Evolutionary conservation across 1,140 invertebrate species (phyloP).

Genomic region (Drosophila lacertosa): DNA sequence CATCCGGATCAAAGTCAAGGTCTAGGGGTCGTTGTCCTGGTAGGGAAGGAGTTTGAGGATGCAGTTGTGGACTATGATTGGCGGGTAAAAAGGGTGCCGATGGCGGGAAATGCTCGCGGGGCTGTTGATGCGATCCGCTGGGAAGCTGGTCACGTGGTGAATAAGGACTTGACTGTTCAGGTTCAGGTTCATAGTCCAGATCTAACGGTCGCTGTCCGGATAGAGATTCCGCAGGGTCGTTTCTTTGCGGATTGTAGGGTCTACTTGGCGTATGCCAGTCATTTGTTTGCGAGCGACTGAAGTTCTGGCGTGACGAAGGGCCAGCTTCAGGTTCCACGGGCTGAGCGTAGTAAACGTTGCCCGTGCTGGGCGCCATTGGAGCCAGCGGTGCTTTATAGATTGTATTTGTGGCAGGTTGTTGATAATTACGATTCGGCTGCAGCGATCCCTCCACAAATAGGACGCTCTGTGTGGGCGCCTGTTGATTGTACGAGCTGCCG

Average conservation of each 20-base stretch:
- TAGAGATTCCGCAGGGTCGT: slow-evolving; percentile 26
- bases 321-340: slow-evolving; percentile 46
- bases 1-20: slow-evolving; percentile 34
- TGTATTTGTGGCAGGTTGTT: slow-evolving; percentile 7
- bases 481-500: slow-evolving; percentile 43
- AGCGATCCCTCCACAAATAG: slow-evolving; percentile 72
- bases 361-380: slow-evolving; percentile 46
- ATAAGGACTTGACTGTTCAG: not conserved
- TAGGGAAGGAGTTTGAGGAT: not conserved
- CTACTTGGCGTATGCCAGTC: slow-evolving; percentile 34
- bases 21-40: slow-evolving; percentile 53
- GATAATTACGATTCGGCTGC: slow-evolving; percentile 80
- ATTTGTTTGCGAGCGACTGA: slow-evolving; percentile 41
- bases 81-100: not conserved
- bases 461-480: slow-evolving; percentile 54
- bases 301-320: slow-evolving; percentile 45
- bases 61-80: too few relatives aligned
- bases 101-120: slow-evolving; percentile 1
- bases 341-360: slow-evolving; percentile 58
- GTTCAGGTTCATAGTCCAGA: slow-evolving; percentile 31
- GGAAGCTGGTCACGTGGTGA: slow-evolving; percentile 41
- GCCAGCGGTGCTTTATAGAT: slow-evolving; percentile 64
- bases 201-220: slow-evolving; percentile 51
- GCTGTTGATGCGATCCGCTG: slow-evolving; percentile 27
- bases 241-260: not conserved